A percentile compares a stretch with the other conserved stretches of the same genome.
Evolutionary conservation across 2,888 invertebrate genomes (phyloP).

Genomic region (Xylophagus ater): DNA sequence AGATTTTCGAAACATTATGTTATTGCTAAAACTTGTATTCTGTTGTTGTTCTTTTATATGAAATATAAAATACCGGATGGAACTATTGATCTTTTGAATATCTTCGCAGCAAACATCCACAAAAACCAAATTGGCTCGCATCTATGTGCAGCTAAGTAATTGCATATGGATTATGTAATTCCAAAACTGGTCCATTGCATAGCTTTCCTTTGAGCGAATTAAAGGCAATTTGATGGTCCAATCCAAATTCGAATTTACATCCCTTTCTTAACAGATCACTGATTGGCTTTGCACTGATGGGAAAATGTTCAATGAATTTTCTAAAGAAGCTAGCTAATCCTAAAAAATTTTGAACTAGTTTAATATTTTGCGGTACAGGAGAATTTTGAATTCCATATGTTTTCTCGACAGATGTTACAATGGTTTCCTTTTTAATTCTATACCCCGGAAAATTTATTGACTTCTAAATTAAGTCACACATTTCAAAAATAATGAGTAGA

Average conservation of each 20-base stretch:
- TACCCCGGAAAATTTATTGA: slow-evolving; percentile 23
- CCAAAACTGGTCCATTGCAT: slow-evolving; percentile 19
- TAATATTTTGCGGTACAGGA: slow-evolving; percentile 22
- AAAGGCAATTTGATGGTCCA: slow-evolving; percentile 23
- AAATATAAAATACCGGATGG: slow-evolving; percentile 23
- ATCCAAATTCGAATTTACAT: slow-evolving; percentile 13
- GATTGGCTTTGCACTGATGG: slow-evolving; percentile 25
- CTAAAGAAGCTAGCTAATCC: slow-evolving; percentile 29
- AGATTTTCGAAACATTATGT: slow-evolving; percentile 7
- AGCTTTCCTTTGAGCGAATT: slow-evolving; percentile 7
- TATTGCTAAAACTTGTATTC: slow-evolving; percentile 26
- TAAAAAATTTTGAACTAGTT: slow-evolving; percentile 26
- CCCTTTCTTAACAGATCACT: slow-evolving; percentile 19
- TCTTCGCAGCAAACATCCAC: slow-evolving; percentile 22
- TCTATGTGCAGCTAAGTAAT: slow-evolving; percentile 24
- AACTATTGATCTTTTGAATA: slow-evolving; percentile 13
- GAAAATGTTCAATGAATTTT: slow-evolving; percentile 27
- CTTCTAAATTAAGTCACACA: slow-evolving; percentile 21
- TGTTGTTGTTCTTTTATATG: slow-evolving; percentile 22
- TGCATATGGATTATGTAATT: slow-evolving; percentile 21
- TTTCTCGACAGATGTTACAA: slow-evolving; percentile 24
- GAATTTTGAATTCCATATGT: slow-evolving; percentile 23
- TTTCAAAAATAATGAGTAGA: slow-evolving; percentile 17
- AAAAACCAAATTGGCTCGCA: slow-evolving; percentile 22
- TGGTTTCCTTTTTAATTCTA: slow-evolving; percentile 21